A percentile compares a stretch with the other conserved stretches of the same genome.
phyloP scores from a whole-genome alignment of 2,888 invertebrate species.

The Nysson spinosus region DNA sequence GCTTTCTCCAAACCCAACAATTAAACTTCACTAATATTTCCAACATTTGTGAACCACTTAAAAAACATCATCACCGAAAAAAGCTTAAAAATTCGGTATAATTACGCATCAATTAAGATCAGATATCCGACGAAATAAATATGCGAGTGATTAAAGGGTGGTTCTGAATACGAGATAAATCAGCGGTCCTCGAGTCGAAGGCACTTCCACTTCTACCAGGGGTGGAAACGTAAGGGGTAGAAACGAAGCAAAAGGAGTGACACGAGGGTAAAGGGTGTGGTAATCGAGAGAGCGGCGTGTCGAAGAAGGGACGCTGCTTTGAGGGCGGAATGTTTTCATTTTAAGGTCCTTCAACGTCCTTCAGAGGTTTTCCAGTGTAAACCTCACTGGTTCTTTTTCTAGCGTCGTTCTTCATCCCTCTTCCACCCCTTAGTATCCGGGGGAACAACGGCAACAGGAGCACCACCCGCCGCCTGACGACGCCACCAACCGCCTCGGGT shows the following conservation, averaged over 20 bases:
- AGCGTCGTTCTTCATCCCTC: conserved; percentile 9
- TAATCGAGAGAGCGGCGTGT: conserved; percentile 46
- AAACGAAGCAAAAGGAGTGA: conserved; percentile 25
- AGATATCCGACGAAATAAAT: too few relatives aligned
- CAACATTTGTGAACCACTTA: too few relatives aligned
- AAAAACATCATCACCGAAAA: too few relatives aligned
- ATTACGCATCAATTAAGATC: too few relatives aligned
- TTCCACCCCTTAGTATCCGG: conserved; percentile 3
- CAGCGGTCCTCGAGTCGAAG: conserved; percentile 23
- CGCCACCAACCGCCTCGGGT: conserved; percentile 49
- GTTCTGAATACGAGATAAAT: conserved; percentile 28
- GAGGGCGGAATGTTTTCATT: conserved; percentile 63
- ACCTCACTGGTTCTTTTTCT: conserved; percentile 33
- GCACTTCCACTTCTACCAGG: neutral
- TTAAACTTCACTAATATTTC: too few relatives aligned
- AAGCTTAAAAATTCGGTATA: too few relatives aligned
- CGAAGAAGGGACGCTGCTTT: conserved; percentile 52
- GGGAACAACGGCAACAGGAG: conserved; percentile 12
- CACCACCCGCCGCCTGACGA: conserved; percentile 7
- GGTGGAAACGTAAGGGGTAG: conserved; percentile 19
- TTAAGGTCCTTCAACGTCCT: conserved; percentile 60
- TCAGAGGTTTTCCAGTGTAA: conserved; percentile 50
- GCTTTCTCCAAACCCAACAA: too few relatives aligned
- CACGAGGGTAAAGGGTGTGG: conserved; percentile 30
- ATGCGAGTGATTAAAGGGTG: too few relatives aligned